Evolutionary conservation across 2,888 invertebrate species (phyloP), one percentile per base, ranked within the genome.

Genomic region (Dasysyrphus tricinctus): DNA sequence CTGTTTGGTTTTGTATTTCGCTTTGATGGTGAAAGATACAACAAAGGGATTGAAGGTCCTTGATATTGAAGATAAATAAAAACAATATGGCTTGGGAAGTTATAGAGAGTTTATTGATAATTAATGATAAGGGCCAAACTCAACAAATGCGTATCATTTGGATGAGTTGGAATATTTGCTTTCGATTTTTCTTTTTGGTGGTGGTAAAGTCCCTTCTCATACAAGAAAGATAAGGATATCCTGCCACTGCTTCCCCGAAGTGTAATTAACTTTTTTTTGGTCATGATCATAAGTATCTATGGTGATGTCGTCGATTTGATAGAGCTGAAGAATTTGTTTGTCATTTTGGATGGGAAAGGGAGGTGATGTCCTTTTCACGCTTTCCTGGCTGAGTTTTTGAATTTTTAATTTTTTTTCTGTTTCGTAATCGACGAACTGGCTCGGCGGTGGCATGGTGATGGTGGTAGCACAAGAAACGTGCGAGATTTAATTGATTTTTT

Each of bases 71-170:
- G 76, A 76, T 73, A 79, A 80, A 77, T 69, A 56, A 54, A 74
- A 54, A 65, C 75, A 54, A 44, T 44, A 42, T 14, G 42, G 34
- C 3, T 24, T 24, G 73, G 44, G 59, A 44, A 24, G 47, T 67
- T 47, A 78, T 70, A 85, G 85, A 80, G 80, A 85, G 81, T 85
- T 85, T 85, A 85, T 85, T 85, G 85, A 85, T 85, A 85, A 85
- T 81, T 85, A 85, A 85, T 85, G 85, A 85, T 77, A 74, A 74
- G 56, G 75, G 75, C 77, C 69, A 80, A 85, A 77, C 74, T 59
- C 69, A 63, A 74, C 81, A 85, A 84, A 81, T 77, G 81, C 85
- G 85, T 85, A 81, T 85, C 85, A 80, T 81, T 85, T 63, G 73
- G 84, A 84, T 84, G 84, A 84, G 84, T 84, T 75, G 80, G 65